These are phyloP conservation scores for Onychomys leucogaster DNA, from an alignment of 2,797 vertebrate species.

Conservation along the genomic window DNA sequence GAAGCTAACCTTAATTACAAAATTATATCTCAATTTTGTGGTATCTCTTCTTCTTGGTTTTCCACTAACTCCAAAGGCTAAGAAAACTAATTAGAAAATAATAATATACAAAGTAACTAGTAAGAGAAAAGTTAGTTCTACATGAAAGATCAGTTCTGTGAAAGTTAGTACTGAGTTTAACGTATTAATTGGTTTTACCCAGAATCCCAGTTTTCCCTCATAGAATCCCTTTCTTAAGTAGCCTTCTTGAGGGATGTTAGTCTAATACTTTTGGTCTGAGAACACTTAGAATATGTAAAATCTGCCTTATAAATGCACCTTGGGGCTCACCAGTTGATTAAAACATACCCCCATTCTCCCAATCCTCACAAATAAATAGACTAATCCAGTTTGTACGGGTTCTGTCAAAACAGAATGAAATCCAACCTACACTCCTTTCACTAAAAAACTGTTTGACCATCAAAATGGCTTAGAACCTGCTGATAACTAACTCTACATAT, in stretches of 20 bases:
- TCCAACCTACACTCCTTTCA: background rate
- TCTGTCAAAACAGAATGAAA: conserved; percentile 24
- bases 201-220: background rate
- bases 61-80: background rate
- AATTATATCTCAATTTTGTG: background rate
- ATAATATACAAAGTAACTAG: background rate
- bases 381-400: background rate
- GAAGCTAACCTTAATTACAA: conserved; percentile 4
- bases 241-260: background rate
- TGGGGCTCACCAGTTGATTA: background rate
- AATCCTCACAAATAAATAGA: conserved; percentile 16
- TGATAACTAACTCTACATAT: background rate
- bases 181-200: background rate
- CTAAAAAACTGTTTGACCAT: background rate
- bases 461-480: background rate
- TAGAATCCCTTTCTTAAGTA: background rate
- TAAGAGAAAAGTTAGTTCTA: background rate
- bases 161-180: conserved; percentile 18
- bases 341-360: background rate
- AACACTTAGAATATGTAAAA: background rate
- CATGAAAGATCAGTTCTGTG: background rate
- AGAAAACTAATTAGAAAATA: conserved; percentile 26
- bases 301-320: background rate
- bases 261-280: background rate
- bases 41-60: background rate